These are phyloP conservation scores for Ptychochromis oligacanthus DNA, from an alignment of 2,113 vertebrate species.

Conservation along the genomic window DNA sequence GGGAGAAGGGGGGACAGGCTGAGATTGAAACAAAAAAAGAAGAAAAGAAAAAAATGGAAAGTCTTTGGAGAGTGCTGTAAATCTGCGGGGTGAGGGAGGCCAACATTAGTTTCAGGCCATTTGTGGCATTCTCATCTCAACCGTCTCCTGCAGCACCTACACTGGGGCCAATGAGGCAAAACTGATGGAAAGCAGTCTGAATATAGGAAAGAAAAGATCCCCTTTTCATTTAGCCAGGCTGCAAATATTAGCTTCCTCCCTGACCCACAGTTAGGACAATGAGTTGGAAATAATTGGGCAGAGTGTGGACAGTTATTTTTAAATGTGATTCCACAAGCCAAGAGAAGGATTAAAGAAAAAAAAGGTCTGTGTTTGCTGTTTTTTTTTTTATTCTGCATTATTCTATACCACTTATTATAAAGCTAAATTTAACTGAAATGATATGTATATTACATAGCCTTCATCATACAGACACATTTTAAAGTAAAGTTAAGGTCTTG, in stretches of 20 bases:
- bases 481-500: constrained; percentile 8
- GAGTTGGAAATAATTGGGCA: constrained; percentile 53
- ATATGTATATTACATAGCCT: constrained; percentile 4
- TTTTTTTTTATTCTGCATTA: constrained; percentile 1
- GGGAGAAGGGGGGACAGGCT: constrained; percentile 4
- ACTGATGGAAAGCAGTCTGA: constrained; percentile 70
- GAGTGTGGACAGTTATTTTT: constrained; percentile 31
- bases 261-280: constrained; percentile 37
- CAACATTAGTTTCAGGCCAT: constrained; percentile 79
- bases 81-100: constrained; percentile 65
- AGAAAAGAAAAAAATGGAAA: constrained; percentile 36
- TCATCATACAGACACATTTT: constrained; percentile 29
- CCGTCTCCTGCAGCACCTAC: constrained; percentile 67
- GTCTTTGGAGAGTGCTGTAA: constrained; percentile 58
- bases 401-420: background rate
- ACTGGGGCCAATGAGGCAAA: constrained; percentile 70
- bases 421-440: constrained; percentile 30
- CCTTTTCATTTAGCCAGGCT: constrained; percentile 55
- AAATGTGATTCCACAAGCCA: constrained; percentile 11
- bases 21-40: constrained; percentile 29
- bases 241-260: constrained; percentile 31
- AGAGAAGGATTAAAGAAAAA: constrained; percentile 8
- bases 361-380: constrained; percentile 8
- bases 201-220: constrained; percentile 44
- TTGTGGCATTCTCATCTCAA: constrained; percentile 76